These are phyloP conservation scores for Apocheima hispidaria DNA, from an alignment of 2,888 invertebrate genomes.

Conservation along the genomic window DNA sequence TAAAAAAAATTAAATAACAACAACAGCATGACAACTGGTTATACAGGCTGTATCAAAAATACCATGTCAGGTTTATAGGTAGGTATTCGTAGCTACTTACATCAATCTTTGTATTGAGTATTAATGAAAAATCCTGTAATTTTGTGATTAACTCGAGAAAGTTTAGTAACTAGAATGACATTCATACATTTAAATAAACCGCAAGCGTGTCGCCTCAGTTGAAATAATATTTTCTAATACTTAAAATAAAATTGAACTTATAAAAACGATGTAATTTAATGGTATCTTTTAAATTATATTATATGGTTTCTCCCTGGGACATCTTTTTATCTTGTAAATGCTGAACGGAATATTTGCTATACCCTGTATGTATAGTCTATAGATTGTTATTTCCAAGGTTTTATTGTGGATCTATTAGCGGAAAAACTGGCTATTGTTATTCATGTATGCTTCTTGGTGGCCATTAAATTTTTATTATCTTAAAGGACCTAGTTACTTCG, in stretches of 20 bases:
- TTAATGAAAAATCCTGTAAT: too few relatives aligned
- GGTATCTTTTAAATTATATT: too few relatives aligned
- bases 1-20: background rate
- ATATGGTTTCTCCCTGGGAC: too few relatives aligned
- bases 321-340: background rate
- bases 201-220: too few relatives aligned
- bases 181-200: too few relatives aligned
- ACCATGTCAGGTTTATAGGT: too few relatives aligned
- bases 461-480: conserved; percentile 24
- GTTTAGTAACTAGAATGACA: too few relatives aligned
- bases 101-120: too few relatives aligned
- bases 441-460: conserved; percentile 33
- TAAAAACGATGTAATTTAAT: too few relatives aligned
- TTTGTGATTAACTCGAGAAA: too few relatives aligned
- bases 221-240: too few relatives aligned
- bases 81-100: background rate
- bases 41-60: background rate
- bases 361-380: background rate
- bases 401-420: conserved; percentile 24
- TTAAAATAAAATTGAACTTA: too few relatives aligned
- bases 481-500: conserved; percentile 24
- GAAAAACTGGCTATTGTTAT: conserved; percentile 30
- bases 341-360: background rate
- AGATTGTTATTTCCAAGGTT: conserved; percentile 19
- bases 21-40: background rate